Evolutionary conservation across 35 echinoderm and acorn worm genomes (phyloP).

Genomic region (Ophioderma brevispina): DNA sequence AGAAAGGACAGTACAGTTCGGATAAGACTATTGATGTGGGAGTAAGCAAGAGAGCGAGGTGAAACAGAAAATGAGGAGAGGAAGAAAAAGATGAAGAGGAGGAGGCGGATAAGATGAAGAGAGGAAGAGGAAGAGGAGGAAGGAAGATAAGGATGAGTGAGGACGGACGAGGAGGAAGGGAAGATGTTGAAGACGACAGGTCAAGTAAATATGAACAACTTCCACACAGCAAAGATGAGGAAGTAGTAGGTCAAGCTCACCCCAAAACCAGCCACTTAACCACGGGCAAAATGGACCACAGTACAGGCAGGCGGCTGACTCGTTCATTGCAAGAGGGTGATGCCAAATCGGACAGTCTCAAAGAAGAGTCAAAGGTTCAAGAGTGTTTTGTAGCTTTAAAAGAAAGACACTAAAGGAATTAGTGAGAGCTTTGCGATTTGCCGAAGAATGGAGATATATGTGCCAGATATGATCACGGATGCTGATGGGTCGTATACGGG

Average conservation of each 20-base stretch:
- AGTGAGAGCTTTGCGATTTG: slow-evolving; percentile 58
- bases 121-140: too few relatives aligned
- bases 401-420: slow-evolving; percentile 55
- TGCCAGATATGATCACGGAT: slow-evolving; percentile 85
- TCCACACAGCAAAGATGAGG: background rate
- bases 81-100: slow-evolving; percentile 50
- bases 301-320: background rate
- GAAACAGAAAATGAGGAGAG: slow-evolving; percentile 37
- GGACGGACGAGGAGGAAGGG: slow-evolving; percentile 40
- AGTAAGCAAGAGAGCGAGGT: slow-evolving; percentile 14
- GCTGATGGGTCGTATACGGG: slow-evolving; percentile 68
- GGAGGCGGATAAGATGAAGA: too few relatives aligned
- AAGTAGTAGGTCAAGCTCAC: slow-evolving; percentile 16
- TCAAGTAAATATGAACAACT: background rate
- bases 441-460: slow-evolving; percentile 56
- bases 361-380: slow-evolving; percentile 5
- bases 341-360: background rate
- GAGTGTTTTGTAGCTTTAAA: slow-evolving; percentile 59
- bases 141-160: background rate
- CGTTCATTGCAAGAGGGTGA: background rate
- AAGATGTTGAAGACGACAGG: background rate
- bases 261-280: background rate
- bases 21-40: slow-evolving; percentile 24
- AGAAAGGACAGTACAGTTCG: slow-evolving; percentile 15
- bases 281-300: background rate